These are phyloP conservation scores for Chascanopsetta lugubris DNA, from an alignment of 2,113 vertebrate genomes.

Conservation along the genomic window DNA sequence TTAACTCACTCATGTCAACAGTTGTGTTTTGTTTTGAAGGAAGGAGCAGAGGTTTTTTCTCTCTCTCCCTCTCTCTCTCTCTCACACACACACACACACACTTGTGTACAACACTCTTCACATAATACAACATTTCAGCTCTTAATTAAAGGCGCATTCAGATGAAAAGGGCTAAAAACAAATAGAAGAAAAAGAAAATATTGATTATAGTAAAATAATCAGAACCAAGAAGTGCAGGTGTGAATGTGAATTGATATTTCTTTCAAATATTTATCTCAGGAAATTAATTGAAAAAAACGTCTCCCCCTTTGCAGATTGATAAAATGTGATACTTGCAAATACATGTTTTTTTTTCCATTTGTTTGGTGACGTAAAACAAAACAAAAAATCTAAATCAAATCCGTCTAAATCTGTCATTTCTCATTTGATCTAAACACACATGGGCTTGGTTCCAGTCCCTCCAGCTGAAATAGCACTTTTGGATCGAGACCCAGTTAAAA, in stretches of 20 bases:
- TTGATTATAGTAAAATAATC: constrained; percentile 10
- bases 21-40: constrained; percentile 79
- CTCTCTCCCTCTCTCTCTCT: too few species aligned
- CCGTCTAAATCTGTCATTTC: constrained; percentile 37
- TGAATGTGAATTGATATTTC: too few species aligned
- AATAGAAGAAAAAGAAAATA: too few species aligned
- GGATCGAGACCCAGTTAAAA: constrained; percentile 65
- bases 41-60: constrained; percentile 53
- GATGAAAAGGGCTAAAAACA: too few species aligned
- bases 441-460: constrained; percentile 59
- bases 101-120: constrained; percentile 24
- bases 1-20: constrained; percentile 83
- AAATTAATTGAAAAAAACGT: too few species aligned
- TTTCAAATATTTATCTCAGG: too few species aligned
- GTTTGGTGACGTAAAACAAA: not conserved
- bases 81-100: too few species aligned
- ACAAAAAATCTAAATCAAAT: constrained; percentile 3
- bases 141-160: constrained; percentile 52
- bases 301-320: too few species aligned
- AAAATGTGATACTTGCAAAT: too few species aligned
- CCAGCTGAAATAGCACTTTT: constrained; percentile 76
- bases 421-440: constrained; percentile 58
- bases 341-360: not conserved
- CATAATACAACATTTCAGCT: constrained; percentile 29
- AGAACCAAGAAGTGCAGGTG: too few species aligned